These are phyloP conservation scores for Neoascia interrupta DNA, from an alignment of 2,888 invertebrate genomes.

Conservation along the genomic window DNA sequence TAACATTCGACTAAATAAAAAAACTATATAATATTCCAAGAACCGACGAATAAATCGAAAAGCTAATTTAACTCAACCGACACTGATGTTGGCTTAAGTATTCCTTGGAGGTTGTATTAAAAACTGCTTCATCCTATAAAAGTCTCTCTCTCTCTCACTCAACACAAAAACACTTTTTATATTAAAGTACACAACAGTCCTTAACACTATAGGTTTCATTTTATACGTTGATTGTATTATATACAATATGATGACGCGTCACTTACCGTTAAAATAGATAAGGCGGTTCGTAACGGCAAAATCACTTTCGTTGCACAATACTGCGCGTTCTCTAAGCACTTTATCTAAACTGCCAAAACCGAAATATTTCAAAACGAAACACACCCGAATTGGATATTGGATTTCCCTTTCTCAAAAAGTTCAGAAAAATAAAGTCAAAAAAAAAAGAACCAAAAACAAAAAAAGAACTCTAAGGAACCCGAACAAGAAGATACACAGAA, in stretches of 20 bases:
- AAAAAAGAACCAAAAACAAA: conserved; percentile 18
- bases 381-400: conserved; percentile 64
- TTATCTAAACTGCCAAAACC: conserved; percentile 70
- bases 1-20: conserved; percentile 22
- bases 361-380: conserved; percentile 59
- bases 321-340: conserved; percentile 71
- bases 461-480: conserved; percentile 55
- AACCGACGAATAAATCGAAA: too few species aligned
- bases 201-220: neutral
- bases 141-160: neutral
- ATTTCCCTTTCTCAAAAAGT: conserved; percentile 60
- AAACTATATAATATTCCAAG: too few species aligned
- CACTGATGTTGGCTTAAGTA: too few species aligned
- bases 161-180: too few species aligned
- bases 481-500: conserved; percentile 60
- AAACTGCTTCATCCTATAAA: neutral
- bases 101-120: neutral
- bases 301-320: conserved; percentile 70
- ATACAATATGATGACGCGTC: conserved; percentile 6
- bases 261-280: conserved; percentile 56
- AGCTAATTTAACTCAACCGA: too few species aligned
- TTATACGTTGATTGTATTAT: too few species aligned
- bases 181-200: conserved; percentile 18
- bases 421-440: conserved; percentile 24
- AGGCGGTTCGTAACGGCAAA: conserved; percentile 29